phyloP scores from a whole-genome alignment of 2,113 vertebrate species.

The Phrynocephalus versicolor region DNA sequence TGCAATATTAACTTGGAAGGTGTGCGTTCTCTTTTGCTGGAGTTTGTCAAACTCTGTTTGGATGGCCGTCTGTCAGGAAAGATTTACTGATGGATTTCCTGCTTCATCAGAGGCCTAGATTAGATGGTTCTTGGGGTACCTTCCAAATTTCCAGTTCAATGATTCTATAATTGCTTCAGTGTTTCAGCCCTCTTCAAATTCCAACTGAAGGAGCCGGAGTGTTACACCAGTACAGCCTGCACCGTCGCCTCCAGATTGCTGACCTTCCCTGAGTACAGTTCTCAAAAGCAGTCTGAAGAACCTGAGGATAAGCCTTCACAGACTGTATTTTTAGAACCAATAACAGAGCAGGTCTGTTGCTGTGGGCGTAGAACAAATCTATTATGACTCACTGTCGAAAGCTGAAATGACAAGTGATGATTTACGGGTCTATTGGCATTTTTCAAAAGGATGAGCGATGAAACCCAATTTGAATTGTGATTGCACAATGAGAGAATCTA shows the following conservation, averaged over 20 bases:
- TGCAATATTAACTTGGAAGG: no score
- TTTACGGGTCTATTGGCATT: constrained; percentile 34
- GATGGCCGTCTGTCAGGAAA: no score
- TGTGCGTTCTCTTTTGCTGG: no score
- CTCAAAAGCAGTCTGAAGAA: constrained; percentile 48
- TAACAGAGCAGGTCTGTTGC: constrained; percentile 13
- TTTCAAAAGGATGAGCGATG: constrained; percentile 6
- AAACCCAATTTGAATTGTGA: constrained; percentile 3
- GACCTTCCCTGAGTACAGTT: constrained; percentile 53
- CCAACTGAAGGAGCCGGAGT: no score
- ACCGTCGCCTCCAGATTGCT: constrained; percentile 53
- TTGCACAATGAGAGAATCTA: constrained; percentile 24
- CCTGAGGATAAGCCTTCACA: constrained; percentile 43
- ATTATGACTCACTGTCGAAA: constrained; percentile 37
- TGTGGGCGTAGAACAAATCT: constrained; percentile 31
- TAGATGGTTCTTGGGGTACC: no score
- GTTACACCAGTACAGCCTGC: constrained; percentile 54
- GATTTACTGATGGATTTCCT: no score
- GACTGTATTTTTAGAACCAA: constrained; percentile 49
- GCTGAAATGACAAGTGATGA: constrained; percentile 49
- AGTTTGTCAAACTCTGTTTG: no score
- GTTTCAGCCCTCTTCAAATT: no score
- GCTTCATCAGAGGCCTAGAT: no score
- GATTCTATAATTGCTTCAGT: no score
- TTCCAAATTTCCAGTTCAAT: no score